Evolutionary conservation across 1,140 invertebrate genomes (phyloP), one percentile per base, ranked within the genome.

Genomic region (Nephila pilipes): DNA sequence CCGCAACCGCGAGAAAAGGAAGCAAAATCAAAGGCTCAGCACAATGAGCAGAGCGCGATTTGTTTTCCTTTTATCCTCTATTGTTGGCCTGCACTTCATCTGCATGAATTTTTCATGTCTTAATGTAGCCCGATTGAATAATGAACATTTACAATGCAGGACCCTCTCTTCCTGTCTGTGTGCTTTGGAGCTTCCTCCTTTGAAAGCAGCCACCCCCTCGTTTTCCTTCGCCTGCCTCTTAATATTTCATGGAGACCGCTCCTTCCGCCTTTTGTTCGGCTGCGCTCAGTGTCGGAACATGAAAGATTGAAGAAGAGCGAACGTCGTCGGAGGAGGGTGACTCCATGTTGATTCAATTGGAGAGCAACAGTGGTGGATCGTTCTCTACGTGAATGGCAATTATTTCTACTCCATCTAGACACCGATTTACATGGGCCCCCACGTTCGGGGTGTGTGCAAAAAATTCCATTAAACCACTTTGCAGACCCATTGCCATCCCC

Each of bases 91-190:
- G 93, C 90, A 92, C 93, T 94, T 94, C 90, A 94, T 94, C 93
- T 92, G 93, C 93, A 94, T 94, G 93, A 94, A 94, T 94, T 92
- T 94, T 94, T 94, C 93, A 94, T 94, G 93, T 94, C 93, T 94
- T 94, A 94, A 94, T 94, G 93, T 90, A 94, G 90, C 87, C 90
- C 93, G 90, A 94, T 94, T 94, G 93, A 94, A 94, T 94, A 94
- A 94, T 94, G 93, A 92, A 94, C 93, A 94, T 94, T 94, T 94
- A 92, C 80, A 94, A 94, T 90, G 90, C 89, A 87, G 69, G 81
- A 80, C 58, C 58, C 29, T 54, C 90, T 75, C 85, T 63, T 80
- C 90, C 90, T 65, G 69, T 75, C 69, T 75, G 69, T 75, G 69
- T 75, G 69, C 69, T 75, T 32, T 29, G 85, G 60, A 87, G 85